Evolutionary conservation across 23 tunicate genomes (phyloP).

Genomic region (Botrylloides violaceus): DNA sequence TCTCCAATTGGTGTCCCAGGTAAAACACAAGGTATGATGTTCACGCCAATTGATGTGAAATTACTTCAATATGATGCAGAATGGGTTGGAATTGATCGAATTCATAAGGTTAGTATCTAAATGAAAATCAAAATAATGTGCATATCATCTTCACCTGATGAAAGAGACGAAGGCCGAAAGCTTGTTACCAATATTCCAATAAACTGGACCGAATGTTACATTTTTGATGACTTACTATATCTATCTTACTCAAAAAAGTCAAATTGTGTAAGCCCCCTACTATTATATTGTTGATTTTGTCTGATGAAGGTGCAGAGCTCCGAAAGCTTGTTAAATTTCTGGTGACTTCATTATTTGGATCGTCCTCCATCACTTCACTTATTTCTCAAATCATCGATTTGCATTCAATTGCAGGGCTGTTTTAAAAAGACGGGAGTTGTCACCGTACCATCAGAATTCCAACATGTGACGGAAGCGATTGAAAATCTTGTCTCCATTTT

Average conservation of each 20-base stretch:
- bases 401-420: slow-evolving; percentile 26
- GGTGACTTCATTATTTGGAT: neutral
- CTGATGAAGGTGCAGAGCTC: too few species aligned
- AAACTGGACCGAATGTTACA: too few species aligned
- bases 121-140: too few species aligned
- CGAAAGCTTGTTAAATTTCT: too few species aligned
- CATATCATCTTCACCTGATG: too few species aligned
- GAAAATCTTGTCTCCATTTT: slow-evolving; percentile 34
- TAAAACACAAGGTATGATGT: slow-evolving; percentile 85
- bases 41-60: slow-evolving; percentile 55
- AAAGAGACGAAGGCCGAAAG: too few species aligned
- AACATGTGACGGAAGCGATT: slow-evolving; percentile 65
- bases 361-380: neutral
- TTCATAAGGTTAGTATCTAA: slow-evolving; percentile 49
- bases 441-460: slow-evolving; percentile 69
- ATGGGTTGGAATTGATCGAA: slow-evolving; percentile 71
- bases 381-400: too few species aligned
- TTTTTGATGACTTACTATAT: too few species aligned
- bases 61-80: slow-evolving; percentile 69
- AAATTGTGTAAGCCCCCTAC: too few species aligned
- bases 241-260: too few species aligned
- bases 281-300: too few species aligned
- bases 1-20: slow-evolving; percentile 83
- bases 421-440: slow-evolving; percentile 19
- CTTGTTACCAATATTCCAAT: too few species aligned